These are phyloP conservation scores for Ricordea florida DNA, from an alignment of 92 coral and sea anemone species.

Conservation along the genomic window DNA sequence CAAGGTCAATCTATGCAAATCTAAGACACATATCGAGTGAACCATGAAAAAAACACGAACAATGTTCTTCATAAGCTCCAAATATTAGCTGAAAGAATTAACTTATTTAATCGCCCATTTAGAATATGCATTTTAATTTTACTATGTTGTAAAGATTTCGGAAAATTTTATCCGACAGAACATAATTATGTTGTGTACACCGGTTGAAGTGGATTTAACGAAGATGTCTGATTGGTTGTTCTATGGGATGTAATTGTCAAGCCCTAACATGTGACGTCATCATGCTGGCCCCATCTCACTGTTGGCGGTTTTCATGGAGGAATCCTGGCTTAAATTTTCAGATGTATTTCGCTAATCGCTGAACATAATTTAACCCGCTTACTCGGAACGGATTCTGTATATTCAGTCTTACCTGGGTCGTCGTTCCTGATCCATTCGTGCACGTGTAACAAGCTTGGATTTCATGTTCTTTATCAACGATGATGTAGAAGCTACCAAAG, in stretches of 20 bases:
- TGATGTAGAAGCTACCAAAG: conserved; percentile 18
- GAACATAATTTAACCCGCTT: neutral
- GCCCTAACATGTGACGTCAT: conserved; percentile 43
- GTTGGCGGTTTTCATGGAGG: conserved; percentile 36
- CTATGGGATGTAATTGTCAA: neutral
- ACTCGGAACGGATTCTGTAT: conserved; percentile 8
- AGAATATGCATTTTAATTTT: too few species aligned
- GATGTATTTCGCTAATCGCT: conserved; percentile 2
- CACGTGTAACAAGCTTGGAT: conserved; percentile 39
- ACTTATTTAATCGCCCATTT: too few species aligned
- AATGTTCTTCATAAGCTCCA: too few species aligned
- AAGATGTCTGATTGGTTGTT: conserved; percentile 42
- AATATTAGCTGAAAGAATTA: too few species aligned
- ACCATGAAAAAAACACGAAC: too few species aligned
- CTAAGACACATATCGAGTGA: too few species aligned
- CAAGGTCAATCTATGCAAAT: too few species aligned
- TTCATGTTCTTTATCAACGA: conserved; percentile 26
- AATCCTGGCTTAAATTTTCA: conserved; percentile 26
- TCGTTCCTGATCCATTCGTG: conserved; percentile 6
- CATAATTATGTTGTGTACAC: too few species aligned
- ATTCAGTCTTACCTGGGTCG: neutral
- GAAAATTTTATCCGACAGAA: too few species aligned
- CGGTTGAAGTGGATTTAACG: too few species aligned
- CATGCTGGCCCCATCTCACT: conserved; percentile 37
- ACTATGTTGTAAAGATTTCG: too few species aligned